These are phyloP conservation scores for Florisuga fusca DNA, from an alignment of 2,797 vertebrate species.

Conservation along the genomic window DNA sequence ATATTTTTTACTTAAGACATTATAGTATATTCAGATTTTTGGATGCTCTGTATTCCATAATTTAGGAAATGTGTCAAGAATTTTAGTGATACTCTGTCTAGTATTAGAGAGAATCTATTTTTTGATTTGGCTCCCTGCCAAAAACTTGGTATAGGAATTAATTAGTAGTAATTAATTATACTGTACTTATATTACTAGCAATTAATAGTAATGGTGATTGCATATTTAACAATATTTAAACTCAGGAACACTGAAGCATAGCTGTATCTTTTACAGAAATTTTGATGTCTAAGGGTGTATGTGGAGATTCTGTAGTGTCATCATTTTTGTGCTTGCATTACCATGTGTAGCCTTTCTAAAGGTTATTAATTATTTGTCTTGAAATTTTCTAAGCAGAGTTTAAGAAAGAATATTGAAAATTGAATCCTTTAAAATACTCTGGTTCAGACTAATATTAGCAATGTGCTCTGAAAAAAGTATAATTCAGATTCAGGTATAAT, in stretches of 20 bases:
- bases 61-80: not conserved
- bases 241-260: not conserved
- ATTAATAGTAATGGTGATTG: not conserved
- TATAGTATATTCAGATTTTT: not conserved
- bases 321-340: not conserved
- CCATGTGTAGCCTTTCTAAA: not conserved
- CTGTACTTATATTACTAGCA: no score
- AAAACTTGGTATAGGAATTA: not conserved
- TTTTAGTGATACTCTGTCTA: accelerated
- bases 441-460: not conserved
- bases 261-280: not conserved
- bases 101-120: not conserved
- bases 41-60: not conserved
- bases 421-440: not conserved
- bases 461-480: not conserved
- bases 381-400: not conserved
- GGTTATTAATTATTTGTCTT: not conserved
- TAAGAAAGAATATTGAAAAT: not conserved
- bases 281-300: not conserved
- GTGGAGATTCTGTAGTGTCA: not conserved
- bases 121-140: not conserved
- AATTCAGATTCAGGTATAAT: not conserved
- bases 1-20: not conserved
- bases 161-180: not conserved
- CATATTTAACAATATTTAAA: not conserved